These are phyloP conservation scores for Zaprionus lineosus DNA, from an alignment of 2,888 invertebrate species.

Conservation along the genomic window DNA sequence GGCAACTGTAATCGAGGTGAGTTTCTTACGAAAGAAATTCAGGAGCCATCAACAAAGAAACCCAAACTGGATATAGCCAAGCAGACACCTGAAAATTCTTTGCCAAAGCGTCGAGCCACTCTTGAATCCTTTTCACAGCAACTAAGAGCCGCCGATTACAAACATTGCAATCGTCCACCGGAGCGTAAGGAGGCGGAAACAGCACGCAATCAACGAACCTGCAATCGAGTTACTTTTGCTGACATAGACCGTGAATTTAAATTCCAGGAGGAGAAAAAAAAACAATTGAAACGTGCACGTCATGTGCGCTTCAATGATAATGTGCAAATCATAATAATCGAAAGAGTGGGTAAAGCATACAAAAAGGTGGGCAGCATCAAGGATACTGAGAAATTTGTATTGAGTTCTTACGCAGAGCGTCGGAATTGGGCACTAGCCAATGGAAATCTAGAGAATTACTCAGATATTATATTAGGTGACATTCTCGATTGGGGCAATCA, in stretches of 20 bases:
- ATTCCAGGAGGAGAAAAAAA: conserved; percentile 26
- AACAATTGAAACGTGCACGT: conserved; percentile 43
- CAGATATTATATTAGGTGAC: conserved; percentile 84
- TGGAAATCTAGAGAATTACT: conserved; percentile 59
- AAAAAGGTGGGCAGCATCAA: conserved; percentile 45
- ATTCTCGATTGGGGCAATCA: conserved; percentile 87
- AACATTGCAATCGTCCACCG: conserved; percentile 11
- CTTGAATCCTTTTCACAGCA: conserved; percentile 53
- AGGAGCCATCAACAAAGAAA: conserved; percentile 28
- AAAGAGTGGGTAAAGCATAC: conserved; percentile 50
- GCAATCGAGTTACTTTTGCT: conserved; percentile 67
- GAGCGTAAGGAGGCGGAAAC: conserved; percentile 41
- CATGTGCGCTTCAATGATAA: conserved; percentile 73
- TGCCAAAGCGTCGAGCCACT: conserved; percentile 22
- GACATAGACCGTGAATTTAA: conserved; percentile 68
- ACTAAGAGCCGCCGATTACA: conserved; percentile 33
- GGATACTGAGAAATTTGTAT: conserved; percentile 39
- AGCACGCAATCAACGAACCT: conserved; percentile 46
- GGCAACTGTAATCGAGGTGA: conserved; percentile 85
- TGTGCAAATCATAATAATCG: conserved; percentile 64
- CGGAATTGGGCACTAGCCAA: conserved; percentile 48
- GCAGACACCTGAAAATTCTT: background rate
- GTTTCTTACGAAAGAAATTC: conserved; percentile 83
- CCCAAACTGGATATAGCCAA: conserved; percentile 24
- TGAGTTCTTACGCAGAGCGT: conserved; percentile 61